Evolutionary conservation across 2,888 invertebrate genomes (phyloP).

Genomic region (Phortica magna): DNA sequence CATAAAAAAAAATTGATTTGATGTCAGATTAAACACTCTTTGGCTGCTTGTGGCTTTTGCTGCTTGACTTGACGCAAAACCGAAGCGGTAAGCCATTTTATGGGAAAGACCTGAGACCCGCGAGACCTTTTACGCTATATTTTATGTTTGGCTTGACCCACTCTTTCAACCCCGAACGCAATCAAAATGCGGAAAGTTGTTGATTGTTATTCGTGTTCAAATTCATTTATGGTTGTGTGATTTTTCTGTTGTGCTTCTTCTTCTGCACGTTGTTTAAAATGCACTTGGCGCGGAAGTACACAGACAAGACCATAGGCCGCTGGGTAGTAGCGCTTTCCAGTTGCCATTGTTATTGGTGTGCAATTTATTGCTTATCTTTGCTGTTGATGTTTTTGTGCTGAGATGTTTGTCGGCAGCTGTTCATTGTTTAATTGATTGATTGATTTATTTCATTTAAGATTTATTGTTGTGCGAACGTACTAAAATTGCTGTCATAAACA

Average conservation of each 20-base stretch:
- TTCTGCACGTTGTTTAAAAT: no score
- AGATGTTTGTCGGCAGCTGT: neutral
- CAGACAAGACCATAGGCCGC: neutral
- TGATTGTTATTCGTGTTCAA: constrained; percentile 18
- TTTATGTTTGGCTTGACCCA: neutral
- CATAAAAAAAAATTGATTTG: constrained; percentile 59
- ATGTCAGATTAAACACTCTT: constrained; percentile 20
- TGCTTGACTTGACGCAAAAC: neutral
- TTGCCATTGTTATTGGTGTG: neutral
- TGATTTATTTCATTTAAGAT: neutral
- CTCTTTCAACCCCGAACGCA: neutral
- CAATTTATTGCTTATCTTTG: constrained; percentile 14
- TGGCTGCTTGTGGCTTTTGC: neutral
- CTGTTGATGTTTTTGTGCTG: neutral
- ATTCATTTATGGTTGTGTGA: neutral
- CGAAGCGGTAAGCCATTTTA: neutral
- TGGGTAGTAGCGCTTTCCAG: neutral
- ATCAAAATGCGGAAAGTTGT: constrained; percentile 27
- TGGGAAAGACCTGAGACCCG: neutral
- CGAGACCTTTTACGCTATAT: neutral
- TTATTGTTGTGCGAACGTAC: neutral
- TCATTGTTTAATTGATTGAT: neutral
- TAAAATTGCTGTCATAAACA: no score
- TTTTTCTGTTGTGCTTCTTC: neutral
- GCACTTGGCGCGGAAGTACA: constrained; percentile 16